These are phyloP conservation scores for Pongo pygmaeus DNA, from an alignment of 2,113 vertebrate species.

Conservation along the genomic window DNA sequence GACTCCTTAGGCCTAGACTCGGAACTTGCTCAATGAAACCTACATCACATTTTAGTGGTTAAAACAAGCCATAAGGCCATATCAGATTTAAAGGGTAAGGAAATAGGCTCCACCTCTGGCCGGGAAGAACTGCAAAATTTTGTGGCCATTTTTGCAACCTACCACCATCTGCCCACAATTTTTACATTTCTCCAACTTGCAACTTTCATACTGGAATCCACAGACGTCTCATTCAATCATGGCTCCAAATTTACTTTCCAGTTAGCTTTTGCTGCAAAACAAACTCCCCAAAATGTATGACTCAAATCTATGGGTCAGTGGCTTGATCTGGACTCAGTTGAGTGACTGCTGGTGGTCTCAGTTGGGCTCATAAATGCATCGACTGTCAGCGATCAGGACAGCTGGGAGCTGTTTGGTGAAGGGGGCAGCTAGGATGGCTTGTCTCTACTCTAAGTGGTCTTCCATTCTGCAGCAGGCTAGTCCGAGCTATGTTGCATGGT, in stretches of 20 bases:
- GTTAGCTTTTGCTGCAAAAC: neutral
- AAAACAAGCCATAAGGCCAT: neutral
- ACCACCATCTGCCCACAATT: neutral
- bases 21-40: neutral
- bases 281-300: neutral
- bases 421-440: neutral
- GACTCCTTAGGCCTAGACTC: neutral
- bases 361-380: neutral
- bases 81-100: neutral
- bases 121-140: neutral
- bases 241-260: neutral
- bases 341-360: neutral
- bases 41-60: neutral
- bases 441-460: neutral
- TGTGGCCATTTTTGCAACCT: neutral
- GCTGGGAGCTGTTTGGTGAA: neutral
- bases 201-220: neutral
- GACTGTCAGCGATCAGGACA: neutral
- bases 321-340: neutral
- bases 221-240: neutral
- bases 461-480: neutral
- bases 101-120: neutral
- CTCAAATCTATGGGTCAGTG: neutral
- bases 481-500: neutral
- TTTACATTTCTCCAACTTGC: neutral